Evolutionary conservation across 2,888 invertebrate species (phyloP), one percentile per base, ranked within the genome.

Genomic region (Hirtodrosophila confusa): DNA sequence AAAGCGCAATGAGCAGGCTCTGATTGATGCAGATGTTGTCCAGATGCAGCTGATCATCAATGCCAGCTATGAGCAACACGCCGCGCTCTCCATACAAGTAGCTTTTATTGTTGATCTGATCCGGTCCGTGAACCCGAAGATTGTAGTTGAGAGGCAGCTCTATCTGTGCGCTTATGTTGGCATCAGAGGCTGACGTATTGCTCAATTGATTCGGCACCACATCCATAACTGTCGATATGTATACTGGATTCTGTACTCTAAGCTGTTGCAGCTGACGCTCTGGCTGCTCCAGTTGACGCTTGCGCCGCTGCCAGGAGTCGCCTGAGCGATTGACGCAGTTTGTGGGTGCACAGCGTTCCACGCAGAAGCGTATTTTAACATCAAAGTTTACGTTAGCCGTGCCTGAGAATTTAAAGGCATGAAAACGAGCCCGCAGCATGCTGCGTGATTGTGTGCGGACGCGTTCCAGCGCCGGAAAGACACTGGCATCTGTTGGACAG

Each of bases 361-460:
- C 92, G 88, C 97, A 97, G 90, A 96, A 97, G 69, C 95, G 95
- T 9, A 97, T 95, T 91, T 96, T 95, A 2, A 97, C 94, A 79
- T 95, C 95, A 88, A 97, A 97, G 69, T 95, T 93, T 0, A 97
- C 96, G 5, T 96, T 93, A 31, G 95, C 94, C n/a, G 97, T 96
- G 9, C 95, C 94, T 0, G 96, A 95, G 91, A 97, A 97, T 71
- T 97, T 96, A 91, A 97, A 97, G 0, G 97, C 97, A 87, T 95
- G 95, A 90, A 97, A 97, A 17, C 93, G 93, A 3, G 94, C 93
- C 0, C 93, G 91, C 12, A 96, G 90, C 41, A 93, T 85, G 69
- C 86, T 91, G 2, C 88, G 88, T 3, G 87, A 84, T 2, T 86
- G 83, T 0, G 88, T 90, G 12, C 80, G 85, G 3, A 90, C 68